Evolutionary conservation across 2,113 vertebrate genomes (phyloP).

Genomic region (Excalfactoria chinensis): DNA sequence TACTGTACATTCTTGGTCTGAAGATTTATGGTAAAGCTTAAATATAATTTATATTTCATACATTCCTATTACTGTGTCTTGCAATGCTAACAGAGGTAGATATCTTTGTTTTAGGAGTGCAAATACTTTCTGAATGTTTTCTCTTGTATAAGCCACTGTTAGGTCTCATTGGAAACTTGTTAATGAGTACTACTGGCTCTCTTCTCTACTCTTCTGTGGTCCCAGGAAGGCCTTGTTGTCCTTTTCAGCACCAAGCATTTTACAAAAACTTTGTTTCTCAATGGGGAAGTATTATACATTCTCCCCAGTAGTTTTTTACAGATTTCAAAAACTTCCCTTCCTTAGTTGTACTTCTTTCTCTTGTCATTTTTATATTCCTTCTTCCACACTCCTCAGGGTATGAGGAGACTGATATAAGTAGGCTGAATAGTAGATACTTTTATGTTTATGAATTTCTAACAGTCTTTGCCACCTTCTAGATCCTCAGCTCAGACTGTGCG

Average conservation of each 20-base stretch:
- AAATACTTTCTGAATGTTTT: slow-evolving; percentile 56
- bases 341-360: not conserved
- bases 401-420: not conserved
- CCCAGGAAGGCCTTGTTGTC: not conserved
- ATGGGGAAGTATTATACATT: not conserved
- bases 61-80: not conserved
- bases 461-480: not conserved
- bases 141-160: slow-evolving; percentile 15
- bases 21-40: slow-evolving; percentile 9
- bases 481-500: not conserved
- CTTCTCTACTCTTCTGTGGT: not conserved
- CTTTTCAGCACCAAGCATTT: not conserved
- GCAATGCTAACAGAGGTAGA: not conserved
- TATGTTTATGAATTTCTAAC: not conserved
- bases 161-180: not conserved
- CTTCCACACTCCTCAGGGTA: not conserved
- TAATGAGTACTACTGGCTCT: not conserved
- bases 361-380: not conserved
- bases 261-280: not conserved
- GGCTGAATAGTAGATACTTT: not conserved
- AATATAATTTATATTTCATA: not conserved
- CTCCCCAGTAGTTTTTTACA: not conserved
- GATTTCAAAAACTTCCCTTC: not conserved
- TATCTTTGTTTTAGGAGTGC: slow-evolving; percentile 29
- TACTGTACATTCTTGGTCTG: not conserved